These are phyloP conservation scores for Alviniconcha strummeri DNA, from an alignment of 2,888 invertebrate species.

Conservation along the genomic window DNA sequence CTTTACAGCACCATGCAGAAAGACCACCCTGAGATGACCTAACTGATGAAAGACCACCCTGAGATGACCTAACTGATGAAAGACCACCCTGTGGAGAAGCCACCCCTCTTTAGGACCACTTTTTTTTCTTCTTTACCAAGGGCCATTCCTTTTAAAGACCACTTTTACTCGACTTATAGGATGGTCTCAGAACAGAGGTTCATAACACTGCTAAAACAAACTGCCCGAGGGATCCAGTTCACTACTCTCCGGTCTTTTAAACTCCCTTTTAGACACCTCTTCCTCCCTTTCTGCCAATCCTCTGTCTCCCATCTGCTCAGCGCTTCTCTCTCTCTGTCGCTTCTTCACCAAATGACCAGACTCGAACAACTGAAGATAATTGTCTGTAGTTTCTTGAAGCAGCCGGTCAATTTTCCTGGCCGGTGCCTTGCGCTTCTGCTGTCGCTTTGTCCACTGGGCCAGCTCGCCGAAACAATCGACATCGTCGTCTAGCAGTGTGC, in stretches of 20 bases:
- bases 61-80: too few relatives aligned
- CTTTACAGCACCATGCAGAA: too few relatives aligned
- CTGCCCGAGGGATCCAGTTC: constrained; percentile 33
- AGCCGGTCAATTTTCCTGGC: constrained; percentile 46
- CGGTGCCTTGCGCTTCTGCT: constrained; percentile 31
- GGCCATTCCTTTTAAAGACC: too few relatives aligned
- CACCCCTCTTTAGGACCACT: too few relatives aligned
- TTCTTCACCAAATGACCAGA: constrained; percentile 51
- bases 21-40: too few relatives aligned
- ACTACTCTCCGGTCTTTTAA: constrained; percentile 3
- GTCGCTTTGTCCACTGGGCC: constrained; percentile 46
- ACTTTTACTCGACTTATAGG: too few relatives aligned
- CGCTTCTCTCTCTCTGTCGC: neutral
- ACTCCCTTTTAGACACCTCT: neutral
- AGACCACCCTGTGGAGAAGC: too few relatives aligned
- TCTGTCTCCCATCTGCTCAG: constrained; percentile 7
- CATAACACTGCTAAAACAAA: neutral
- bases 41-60: too few relatives aligned
- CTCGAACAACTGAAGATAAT: constrained; percentile 51
- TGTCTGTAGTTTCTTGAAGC: constrained; percentile 52
- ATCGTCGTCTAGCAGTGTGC: constrained; percentile 52
- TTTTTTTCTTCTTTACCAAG: too few relatives aligned
- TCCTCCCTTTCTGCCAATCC: neutral
- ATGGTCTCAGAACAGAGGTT: too few relatives aligned
- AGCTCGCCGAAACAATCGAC: constrained; percentile 45